phyloP scores from a whole-genome alignment of 2,797 vertebrate genomes.

The Pseudomugil gertrudae region DNA sequence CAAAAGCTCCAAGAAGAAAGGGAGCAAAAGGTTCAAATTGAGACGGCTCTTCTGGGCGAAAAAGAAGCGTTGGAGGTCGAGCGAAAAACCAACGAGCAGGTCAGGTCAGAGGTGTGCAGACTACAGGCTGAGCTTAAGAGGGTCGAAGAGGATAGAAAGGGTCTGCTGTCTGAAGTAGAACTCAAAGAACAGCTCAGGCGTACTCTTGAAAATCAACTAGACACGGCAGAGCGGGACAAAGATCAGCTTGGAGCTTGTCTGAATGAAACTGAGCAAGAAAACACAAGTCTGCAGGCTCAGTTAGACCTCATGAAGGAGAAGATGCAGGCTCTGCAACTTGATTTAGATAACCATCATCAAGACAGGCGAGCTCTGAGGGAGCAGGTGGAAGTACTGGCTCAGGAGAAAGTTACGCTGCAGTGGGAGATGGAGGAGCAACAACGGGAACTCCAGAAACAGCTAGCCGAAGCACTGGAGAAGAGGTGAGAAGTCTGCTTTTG shows the following conservation, averaged over 20 bases:
- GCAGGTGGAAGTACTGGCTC: constrained; percentile 59
- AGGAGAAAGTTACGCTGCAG: constrained; percentile 76
- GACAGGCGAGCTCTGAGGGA: constrained; percentile 44
- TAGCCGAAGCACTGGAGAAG: constrained; percentile 72
- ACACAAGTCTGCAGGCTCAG: constrained; percentile 38
- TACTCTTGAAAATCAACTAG: constrained; percentile 65
- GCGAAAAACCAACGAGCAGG: constrained; percentile 42
- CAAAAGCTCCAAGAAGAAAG: constrained; percentile 63
- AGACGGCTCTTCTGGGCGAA: constrained; percentile 67
- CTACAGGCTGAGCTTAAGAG: constrained; percentile 53
- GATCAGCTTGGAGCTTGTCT: constrained; percentile 48
- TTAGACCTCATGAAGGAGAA: constrained; percentile 55
- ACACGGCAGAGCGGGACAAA: constrained; percentile 57
- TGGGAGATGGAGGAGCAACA: constrained; percentile 80
- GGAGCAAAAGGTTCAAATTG: constrained; percentile 69
- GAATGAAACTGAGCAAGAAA: constrained; percentile 45
- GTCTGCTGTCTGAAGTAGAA: constrained; percentile 71
- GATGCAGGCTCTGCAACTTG: constrained; percentile 2
- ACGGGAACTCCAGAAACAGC: constrained; percentile 72
- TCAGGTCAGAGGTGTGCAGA: constrained; percentile 51
- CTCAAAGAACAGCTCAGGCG: constrained; percentile 49
- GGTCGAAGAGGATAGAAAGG: constrained; percentile 45
- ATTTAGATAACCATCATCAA: constrained; percentile 45
- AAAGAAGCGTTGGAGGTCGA: constrained; percentile 60
- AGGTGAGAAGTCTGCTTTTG: constrained; percentile 69